Conservation (phyloP, 1,140 invertebrate genomes). For the Parasteatoda tepidariorum region DNA sequence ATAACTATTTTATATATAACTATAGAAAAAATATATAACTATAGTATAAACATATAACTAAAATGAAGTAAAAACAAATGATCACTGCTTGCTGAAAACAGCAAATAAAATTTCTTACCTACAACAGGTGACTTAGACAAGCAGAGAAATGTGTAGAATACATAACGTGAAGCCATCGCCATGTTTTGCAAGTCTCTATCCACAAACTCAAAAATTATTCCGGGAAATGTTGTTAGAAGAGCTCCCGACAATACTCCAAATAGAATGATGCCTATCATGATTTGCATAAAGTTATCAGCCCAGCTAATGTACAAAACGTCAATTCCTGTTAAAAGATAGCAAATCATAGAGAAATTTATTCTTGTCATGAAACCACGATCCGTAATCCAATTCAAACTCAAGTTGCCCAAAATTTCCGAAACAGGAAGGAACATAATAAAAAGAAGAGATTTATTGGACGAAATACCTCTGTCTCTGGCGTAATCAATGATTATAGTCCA, state of each 20-base stretch:
- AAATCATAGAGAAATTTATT: neutral
- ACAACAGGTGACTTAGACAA: neutral
- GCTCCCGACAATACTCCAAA: neutral
- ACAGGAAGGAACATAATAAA: neutral
- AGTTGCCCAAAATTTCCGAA: neutral
- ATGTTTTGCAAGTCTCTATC: neutral
- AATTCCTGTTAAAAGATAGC: neutral
- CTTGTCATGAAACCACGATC: neutral
- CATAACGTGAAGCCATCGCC: conserved; percentile 3
- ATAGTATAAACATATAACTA: too few relatives aligned
- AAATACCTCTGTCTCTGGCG: neutral
- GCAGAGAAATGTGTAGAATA: neutral
- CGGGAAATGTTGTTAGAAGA: neutral
- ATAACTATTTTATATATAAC: neutral
- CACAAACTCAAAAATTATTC: neutral
- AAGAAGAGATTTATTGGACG: neutral
- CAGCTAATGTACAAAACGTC: neutral
- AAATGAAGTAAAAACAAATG: too few relatives aligned
- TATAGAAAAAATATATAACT: too few relatives aligned
- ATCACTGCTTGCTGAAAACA: too few relatives aligned
- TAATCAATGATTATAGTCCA: neutral
- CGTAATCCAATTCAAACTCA: neutral
- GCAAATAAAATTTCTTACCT: conserved; percentile 6
- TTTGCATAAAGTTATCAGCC: neutral
- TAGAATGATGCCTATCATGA: neutral